Percentiles rank a stretch among this genome's conserved stretches.
Conservation (phyloP, 2,113 vertebrate species). For the Callospermophilus lateralis region DNA sequence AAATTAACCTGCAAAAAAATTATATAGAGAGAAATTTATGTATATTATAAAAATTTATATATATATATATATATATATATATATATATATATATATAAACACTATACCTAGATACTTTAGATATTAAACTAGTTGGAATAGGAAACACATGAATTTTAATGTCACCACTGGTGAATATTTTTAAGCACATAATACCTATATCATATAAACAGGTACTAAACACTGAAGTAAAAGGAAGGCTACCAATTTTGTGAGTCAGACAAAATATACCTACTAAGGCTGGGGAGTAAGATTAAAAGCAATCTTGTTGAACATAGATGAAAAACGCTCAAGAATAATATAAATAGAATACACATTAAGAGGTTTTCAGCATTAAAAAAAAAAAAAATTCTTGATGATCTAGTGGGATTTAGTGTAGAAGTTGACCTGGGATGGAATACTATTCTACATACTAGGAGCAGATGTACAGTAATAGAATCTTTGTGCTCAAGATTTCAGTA, state of each 20-base stretch:
- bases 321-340: neutral
- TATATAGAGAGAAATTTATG: neutral
- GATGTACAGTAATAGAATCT: neutral
- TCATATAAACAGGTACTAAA: slow-evolving; percentile 10
- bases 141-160: neutral
- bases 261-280: neutral
- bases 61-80: too few relatives aligned
- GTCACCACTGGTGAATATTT: neutral
- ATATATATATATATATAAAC: neutral
- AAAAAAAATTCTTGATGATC: neutral
- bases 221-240: neutral
- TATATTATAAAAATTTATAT: too few relatives aligned
- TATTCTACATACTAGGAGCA: neutral
- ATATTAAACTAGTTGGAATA: neutral
- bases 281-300: slow-evolving; percentile 25
- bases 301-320: slow-evolving; percentile 32
- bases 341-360: neutral
- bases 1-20: slow-evolving; percentile 32
- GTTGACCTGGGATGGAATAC: neutral
- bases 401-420: slow-evolving; percentile 23
- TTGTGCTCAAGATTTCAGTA: neutral
- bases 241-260: slow-evolving; percentile 25
- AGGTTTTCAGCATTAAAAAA: neutral
- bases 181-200: neutral
- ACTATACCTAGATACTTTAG: neutral